phyloP scores from a whole-genome alignment of 2,888 invertebrate genomes.

The Dione juno region DNA sequence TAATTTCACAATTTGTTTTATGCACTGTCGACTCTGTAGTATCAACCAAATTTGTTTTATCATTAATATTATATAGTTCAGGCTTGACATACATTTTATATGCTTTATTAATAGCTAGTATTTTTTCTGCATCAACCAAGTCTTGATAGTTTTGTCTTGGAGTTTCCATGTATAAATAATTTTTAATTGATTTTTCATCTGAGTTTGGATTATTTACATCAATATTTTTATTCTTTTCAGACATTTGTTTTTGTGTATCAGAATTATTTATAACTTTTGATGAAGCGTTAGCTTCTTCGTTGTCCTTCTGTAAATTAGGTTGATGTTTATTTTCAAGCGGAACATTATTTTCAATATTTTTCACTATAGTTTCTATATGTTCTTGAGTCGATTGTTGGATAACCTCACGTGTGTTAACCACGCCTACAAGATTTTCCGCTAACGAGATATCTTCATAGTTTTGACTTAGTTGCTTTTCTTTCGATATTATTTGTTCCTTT shows the following conservation, averaged over 20 bases:
- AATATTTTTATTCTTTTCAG: not conserved
- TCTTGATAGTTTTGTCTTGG: slow-evolving; percentile 47
- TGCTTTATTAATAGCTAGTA: slow-evolving; percentile 40
- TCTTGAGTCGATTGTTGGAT: slow-evolving; percentile 36
- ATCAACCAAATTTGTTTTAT: not conserved
- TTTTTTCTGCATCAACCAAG: slow-evolving; percentile 50
- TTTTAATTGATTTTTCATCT: not conserved
- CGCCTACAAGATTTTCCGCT: slow-evolving; percentile 56
- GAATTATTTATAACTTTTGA: not conserved
- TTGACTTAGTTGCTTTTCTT: slow-evolving; percentile 41
- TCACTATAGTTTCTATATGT: not conserved
- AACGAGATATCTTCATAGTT: slow-evolving; percentile 60
- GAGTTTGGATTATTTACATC: not conserved
- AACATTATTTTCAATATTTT: not conserved
- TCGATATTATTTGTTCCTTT: slow-evolving; percentile 4
- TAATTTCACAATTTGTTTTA: slow-evolving; percentile 15
- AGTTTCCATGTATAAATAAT: not conserved
- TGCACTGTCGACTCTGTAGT: not conserved
- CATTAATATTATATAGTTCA: not conserved
- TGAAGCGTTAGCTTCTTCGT: not conserved
- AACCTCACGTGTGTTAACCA: slow-evolving; percentile 44
- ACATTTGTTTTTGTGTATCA: not conserved
- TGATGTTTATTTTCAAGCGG: not conserved
- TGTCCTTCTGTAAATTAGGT: not conserved
- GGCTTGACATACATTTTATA: not conserved